Conservation (phyloP, 2,797 vertebrate species). For the Champsocephalus gunnari region DNA sequence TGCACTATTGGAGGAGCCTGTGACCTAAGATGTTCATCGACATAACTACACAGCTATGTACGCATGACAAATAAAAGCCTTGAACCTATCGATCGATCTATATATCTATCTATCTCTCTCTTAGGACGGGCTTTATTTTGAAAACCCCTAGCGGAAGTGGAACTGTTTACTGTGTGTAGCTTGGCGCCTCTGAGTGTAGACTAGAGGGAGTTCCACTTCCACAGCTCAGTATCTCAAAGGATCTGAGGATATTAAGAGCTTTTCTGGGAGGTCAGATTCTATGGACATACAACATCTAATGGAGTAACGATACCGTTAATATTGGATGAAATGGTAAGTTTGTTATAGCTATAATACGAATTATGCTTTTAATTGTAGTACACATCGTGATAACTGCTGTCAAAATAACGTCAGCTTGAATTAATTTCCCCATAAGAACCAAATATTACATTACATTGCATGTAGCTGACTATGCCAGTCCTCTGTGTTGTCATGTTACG, state of each 20-base stretch:
- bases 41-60: too few species aligned
- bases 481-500: not conserved
- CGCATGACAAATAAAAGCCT: too few species aligned
- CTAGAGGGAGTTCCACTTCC: constrained; percentile 18
- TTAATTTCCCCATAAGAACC: not conserved
- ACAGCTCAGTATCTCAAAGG: constrained; percentile 36
- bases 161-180: fast-evolving
- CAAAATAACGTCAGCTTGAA: not conserved
- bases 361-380: too few species aligned
- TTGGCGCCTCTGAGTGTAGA: constrained; percentile 25
- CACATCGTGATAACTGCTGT: not conserved
- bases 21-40: too few species aligned
- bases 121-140: constrained; percentile 37
- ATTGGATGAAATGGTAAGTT: constrained; percentile 30
- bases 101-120: too few species aligned
- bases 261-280: too few species aligned
- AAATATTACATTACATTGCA: too few species aligned
- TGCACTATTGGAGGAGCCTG: too few species aligned
- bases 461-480: too few species aligned
- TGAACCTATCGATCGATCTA: too few species aligned
- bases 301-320: constrained; percentile 7
- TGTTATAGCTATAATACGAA: fast-evolving
- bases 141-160: not conserved
- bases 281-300: not conserved
- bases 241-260: constrained; percentile 1